Evolutionary conservation across 2,113 vertebrate species (phyloP).

Genomic region (Onychostoma macrolepis): DNA sequence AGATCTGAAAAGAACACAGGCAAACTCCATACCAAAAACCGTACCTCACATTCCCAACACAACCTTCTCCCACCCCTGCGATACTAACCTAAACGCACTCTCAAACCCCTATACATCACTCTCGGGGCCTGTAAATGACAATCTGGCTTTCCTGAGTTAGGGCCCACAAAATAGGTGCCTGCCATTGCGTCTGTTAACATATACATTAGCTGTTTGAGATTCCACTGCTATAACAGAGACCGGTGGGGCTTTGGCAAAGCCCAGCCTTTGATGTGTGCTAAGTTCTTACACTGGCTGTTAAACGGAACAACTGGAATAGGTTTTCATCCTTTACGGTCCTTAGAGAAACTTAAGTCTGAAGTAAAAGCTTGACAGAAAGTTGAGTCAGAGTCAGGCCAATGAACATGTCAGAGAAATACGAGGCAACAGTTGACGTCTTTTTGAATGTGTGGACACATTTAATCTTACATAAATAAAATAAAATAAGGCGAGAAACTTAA

Average conservation of each 20-base stretch:
- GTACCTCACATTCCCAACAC: background rate
- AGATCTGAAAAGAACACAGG: slow-evolving; percentile 34
- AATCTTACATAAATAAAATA: background rate
- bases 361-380: slow-evolving; percentile 29
- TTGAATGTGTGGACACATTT: slow-evolving; percentile 1
- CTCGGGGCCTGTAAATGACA: slow-evolving; percentile 52
- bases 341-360: slow-evolving; percentile 32
- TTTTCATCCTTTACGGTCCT: slow-evolving; percentile 55
- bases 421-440: background rate
- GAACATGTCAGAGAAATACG: background rate
- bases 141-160: slow-evolving; percentile 45
- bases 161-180: slow-evolving; percentile 12
- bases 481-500: background rate
- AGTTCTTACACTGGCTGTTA: slow-evolving; percentile 39
- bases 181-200: slow-evolving; percentile 40
- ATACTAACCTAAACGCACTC: slow-evolving; percentile 19
- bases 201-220: slow-evolving; percentile 56
- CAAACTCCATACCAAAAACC: slow-evolving; percentile 26
- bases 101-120: slow-evolving; percentile 26
- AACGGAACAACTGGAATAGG: slow-evolving; percentile 49
- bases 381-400: slow-evolving; percentile 26
- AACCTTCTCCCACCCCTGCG: background rate
- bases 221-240: slow-evolving; percentile 42
- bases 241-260: background rate
- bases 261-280: slow-evolving; percentile 50